Evolutionary conservation across 2,113 vertebrate species (phyloP), one percentile per base, ranked within the genome.

Genomic region (Acrocephalus kingi): DNA sequence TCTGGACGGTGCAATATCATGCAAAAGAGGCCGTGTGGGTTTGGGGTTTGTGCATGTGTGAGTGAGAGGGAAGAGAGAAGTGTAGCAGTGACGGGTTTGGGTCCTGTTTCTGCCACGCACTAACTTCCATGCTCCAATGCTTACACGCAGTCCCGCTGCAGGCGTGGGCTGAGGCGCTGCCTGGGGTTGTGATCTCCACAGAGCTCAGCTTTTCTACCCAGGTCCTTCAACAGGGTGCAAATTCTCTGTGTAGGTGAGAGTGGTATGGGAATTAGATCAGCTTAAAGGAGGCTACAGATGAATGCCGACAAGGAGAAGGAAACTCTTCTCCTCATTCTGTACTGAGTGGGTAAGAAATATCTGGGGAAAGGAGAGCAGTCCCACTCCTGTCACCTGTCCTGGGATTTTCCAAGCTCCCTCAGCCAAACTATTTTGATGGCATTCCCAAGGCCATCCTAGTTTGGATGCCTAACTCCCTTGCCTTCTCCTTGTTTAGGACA

Each of bases 321-420:
- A 88, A 72, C 33, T 3, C 9, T 30, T 64, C 16, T 45, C 11
- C 54, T 62, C 51, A 11, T 31, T 90, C 46, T 54, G 13, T 67
- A 43, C 9, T 1, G 3, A 6, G 20, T 59, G 5, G 6, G 0
- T n/a, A 55, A 59, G 68, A 89, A 91, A 37, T 41, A 46, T 6
- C 25, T 0, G 0, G 1, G 27, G 15, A 10, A 82, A 73, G 13
- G 10, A 68, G 35, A 56, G 13, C 46, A 64, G 17, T 15, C 20
- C 33, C 45, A 37, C 3, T 6, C 15, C 16, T 45, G 14, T 49
- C 16, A 49, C 43, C 48, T 6, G 1, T 28, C 5, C 49, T 73
- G 33, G 3, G 11, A 27, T 84, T 23, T 77, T 90, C 49, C 15
- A 41, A 69, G 27, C 17, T 84, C 21, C 21, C 35, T 87, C 3